phyloP scores from a whole-genome alignment of 2,797 vertebrate genomes.

The Crax fasciolata region DNA sequence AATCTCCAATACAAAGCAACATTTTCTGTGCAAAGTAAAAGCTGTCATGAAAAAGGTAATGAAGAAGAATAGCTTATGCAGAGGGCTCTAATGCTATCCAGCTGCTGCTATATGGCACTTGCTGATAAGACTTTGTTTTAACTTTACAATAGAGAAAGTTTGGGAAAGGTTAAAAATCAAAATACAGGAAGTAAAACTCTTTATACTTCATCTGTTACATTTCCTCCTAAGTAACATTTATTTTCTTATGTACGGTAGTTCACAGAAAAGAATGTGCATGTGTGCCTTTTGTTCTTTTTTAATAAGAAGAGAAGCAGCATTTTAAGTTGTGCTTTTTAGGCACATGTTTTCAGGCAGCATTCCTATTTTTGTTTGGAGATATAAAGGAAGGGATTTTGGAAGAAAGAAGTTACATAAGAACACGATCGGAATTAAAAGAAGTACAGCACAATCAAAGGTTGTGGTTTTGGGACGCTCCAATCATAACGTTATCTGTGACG shows the following conservation, averaged over 20 bases:
- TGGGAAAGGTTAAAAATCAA: constrained; percentile 84
- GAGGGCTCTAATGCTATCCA: constrained; percentile 93
- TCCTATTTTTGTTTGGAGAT: background rate
- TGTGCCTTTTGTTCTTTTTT: constrained; percentile 7
- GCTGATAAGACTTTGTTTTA: constrained; percentile 86
- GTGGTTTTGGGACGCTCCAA: background rate
- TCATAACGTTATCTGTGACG: background rate
- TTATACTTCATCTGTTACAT: constrained; percentile 82
- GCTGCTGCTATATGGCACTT: constrained; percentile 89
- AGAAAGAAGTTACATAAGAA: background rate
- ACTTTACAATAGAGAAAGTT: constrained; percentile 84
- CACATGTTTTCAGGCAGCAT: background rate
- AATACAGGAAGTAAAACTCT: constrained; percentile 82
- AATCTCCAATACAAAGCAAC: constrained; percentile 92
- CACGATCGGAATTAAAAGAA: background rate
- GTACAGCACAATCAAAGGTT: background rate
- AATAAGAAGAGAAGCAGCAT: constrained; percentile 35
- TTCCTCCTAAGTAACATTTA: constrained; percentile 78
- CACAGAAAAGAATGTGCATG: constrained; percentile 63
- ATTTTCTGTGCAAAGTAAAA: constrained; percentile 89
- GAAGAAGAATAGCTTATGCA: constrained; percentile 95
- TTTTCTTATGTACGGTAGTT: constrained; percentile 77
- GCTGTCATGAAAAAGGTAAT: constrained; percentile 90
- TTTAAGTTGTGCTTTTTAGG: constrained; percentile 40
- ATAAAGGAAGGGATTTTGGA: background rate